Percentiles rank a stretch among this genome's conserved stretches.
phyloP scores from a whole-genome alignment of 2,113 vertebrate species.

The Pteropus alecto region DNA sequence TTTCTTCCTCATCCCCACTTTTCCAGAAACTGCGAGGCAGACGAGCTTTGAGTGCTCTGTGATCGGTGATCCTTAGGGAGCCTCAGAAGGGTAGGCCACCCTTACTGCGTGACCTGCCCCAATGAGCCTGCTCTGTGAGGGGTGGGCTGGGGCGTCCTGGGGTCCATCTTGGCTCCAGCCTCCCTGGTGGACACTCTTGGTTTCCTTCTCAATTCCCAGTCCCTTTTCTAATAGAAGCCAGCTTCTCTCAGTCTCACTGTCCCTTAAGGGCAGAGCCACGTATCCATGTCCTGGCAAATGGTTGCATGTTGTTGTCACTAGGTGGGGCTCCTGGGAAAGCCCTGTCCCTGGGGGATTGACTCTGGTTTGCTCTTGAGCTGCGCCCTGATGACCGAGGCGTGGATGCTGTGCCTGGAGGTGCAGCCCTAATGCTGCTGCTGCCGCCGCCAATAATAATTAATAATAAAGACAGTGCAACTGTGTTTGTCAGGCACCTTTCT shows the following conservation, averaged over 20 bases:
- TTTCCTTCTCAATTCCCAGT: not conserved
- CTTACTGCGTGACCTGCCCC: too few species aligned
- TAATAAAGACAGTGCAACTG: rapidly evolving
- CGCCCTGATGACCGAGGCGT: not conserved
- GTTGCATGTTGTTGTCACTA: not conserved
- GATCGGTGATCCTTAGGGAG: not conserved
- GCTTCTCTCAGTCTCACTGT: not conserved
- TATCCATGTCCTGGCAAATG: not conserved
- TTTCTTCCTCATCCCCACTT: not conserved
- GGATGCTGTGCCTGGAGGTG: not conserved
- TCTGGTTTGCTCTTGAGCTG: not conserved
- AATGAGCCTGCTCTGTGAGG: not conserved
- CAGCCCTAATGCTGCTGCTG: rapidly evolving
- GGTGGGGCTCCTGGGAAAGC: not conserved
- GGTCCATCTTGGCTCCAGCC: too few species aligned
- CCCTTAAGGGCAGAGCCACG: not conserved
- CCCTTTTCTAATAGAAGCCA: not conserved
- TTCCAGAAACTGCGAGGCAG: not conserved
- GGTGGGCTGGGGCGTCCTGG: not conserved
- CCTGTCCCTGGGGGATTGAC: not conserved
- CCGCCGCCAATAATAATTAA: too few species aligned
- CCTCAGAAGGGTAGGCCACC: not conserved
- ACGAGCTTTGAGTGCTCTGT: not conserved
- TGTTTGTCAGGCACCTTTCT: not conserved
- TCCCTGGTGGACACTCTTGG: rapidly evolving